Conservation (phyloP, 2,113 vertebrate species). For the Nesogale talazaci region DNA sequence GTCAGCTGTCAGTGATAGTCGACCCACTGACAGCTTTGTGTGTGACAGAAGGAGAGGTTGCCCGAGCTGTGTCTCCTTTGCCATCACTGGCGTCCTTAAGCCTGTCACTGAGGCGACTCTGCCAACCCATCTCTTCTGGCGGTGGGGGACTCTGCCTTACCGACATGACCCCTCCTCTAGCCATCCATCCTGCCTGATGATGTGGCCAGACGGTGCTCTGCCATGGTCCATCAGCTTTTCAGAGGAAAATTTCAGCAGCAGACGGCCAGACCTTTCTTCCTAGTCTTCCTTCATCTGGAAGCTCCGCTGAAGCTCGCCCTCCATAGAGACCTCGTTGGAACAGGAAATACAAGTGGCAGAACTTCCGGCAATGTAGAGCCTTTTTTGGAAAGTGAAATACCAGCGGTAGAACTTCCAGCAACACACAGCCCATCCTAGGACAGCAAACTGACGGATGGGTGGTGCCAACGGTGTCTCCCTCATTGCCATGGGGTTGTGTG, state of each 20-base stretch:
- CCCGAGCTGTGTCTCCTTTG: background rate
- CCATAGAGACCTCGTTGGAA: background rate
- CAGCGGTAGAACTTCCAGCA: background rate
- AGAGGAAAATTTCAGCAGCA: background rate
- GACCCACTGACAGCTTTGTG: background rate
- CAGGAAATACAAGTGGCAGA: background rate
- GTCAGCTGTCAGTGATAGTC: background rate
- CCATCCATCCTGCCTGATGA: background rate
- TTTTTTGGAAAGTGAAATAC: background rate
- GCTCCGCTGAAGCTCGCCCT: background rate
- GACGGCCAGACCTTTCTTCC: background rate
- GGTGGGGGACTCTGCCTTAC: background rate
- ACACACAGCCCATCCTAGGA: background rate
- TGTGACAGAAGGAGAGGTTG: background rate
- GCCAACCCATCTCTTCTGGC: background rate
- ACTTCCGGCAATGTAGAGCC: background rate
- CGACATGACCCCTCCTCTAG: background rate
- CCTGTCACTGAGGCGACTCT: background rate
- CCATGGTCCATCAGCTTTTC: background rate
- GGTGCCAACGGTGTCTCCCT: background rate
- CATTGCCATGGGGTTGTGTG: too few species aligned
- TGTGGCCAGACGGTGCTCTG: background rate
- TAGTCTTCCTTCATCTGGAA: background rate
- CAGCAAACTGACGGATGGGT: background rate
- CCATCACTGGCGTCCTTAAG: background rate